phyloP scores from a whole-genome alignment of 1,140 invertebrate species.

The Pachyrhynchus sulphureomaculatus region DNA sequence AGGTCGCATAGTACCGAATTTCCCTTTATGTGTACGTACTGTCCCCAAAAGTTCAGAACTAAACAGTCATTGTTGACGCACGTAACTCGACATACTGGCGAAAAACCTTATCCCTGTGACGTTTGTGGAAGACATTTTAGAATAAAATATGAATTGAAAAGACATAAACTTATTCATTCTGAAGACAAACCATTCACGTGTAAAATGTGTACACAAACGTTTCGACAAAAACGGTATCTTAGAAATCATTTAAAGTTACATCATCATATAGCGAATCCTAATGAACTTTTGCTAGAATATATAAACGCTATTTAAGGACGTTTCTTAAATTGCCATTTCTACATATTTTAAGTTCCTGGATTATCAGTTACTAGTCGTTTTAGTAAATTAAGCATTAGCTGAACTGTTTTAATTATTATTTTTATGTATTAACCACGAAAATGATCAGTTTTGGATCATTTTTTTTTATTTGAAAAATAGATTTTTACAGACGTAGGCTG shows the following conservation, averaged over 20 bases:
- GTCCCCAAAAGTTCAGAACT: slow-evolving; percentile 62
- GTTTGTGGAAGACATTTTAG: slow-evolving; percentile 56
- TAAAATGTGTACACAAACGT: slow-evolving; percentile 50
- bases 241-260: slow-evolving; percentile 54
- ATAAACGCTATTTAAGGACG: slow-evolving; percentile 1
- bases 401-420: too few species aligned
- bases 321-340: neutral
- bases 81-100: slow-evolving; percentile 64
- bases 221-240: slow-evolving; percentile 55
- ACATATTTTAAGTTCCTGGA: too few species aligned
- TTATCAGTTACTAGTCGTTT: too few species aligned
- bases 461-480: too few species aligned
- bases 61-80: slow-evolving; percentile 60
- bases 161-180: slow-evolving; percentile 56
- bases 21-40: slow-evolving; percentile 62
- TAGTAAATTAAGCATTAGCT: too few species aligned
- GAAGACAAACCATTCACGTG: slow-evolving; percentile 57
- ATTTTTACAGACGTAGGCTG: too few species aligned
- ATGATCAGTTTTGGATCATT: too few species aligned
- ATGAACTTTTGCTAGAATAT: slow-evolving; percentile 11
- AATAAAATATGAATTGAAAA: slow-evolving; percentile 57
- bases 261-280: slow-evolving; percentile 38
- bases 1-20: slow-evolving; percentile 57
- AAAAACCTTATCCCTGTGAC: slow-evolving; percentile 65
- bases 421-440: too few species aligned